Evolutionary conservation across 1,140 invertebrate genomes (phyloP).

Genomic region (Ganaspis sp.): DNA sequence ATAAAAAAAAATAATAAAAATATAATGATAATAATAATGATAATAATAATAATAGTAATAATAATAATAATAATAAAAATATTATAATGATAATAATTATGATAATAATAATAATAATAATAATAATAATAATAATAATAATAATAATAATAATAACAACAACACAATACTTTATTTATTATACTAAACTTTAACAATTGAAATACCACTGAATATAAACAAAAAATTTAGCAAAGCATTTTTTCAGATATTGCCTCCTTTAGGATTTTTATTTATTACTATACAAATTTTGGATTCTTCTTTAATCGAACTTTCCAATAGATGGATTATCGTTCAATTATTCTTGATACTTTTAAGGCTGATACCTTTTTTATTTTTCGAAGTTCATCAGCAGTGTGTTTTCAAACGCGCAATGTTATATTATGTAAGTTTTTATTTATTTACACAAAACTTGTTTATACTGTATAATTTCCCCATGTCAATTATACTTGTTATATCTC

Average conservation of each 20-base stretch:
- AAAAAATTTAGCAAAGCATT: background rate
- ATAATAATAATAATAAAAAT: no score
- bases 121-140: no score
- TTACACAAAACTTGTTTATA: background rate
- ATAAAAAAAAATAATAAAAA: no score
- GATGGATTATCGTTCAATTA: background rate
- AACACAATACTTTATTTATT: no score
- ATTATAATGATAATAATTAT: no score
- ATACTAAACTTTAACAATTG: no score
- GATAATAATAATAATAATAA: no score
- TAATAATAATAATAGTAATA: no score
- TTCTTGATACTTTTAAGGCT: background rate
- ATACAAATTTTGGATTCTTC: conserved; percentile 6
- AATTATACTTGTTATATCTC: background rate
- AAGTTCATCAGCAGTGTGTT: background rate
- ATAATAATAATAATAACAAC: no score
- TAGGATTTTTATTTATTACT: conserved; percentile 2
- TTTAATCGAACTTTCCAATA: background rate
- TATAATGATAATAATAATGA: no score
- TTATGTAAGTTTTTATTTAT: background rate
- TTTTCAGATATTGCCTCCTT: background rate
- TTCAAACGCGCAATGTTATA: background rate
- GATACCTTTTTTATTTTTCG: background rate
- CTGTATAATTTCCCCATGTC: background rate
- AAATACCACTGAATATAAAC: no score